These are phyloP conservation scores for Chloroclysta siterata DNA, from an alignment of 2,888 invertebrate species.

Conservation along the genomic window DNA sequence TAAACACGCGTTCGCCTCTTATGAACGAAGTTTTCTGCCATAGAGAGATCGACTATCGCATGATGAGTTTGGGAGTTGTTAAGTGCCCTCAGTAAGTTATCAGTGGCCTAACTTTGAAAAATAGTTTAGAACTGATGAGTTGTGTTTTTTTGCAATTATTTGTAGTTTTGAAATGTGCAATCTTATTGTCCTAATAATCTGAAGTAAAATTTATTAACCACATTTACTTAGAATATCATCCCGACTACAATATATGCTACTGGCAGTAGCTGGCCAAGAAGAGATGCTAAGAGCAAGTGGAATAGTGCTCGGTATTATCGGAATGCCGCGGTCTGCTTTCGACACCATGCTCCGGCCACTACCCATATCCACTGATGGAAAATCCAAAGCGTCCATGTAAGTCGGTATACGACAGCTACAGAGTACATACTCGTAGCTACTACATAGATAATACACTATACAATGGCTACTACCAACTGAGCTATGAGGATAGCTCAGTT, in stretches of 20 bases:
- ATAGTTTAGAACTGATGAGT: too few relatives aligned
- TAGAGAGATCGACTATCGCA: conserved; percentile 84
- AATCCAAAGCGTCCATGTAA: conserved; percentile 64
- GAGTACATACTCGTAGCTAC: too few relatives aligned
- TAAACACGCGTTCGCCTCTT: conserved; percentile 84
- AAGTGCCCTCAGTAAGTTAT: conserved; percentile 62
- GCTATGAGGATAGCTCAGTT: too few relatives aligned
- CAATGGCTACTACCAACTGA: too few relatives aligned
- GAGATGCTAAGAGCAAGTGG: conserved; percentile 71
- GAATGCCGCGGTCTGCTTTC: conserved; percentile 80
- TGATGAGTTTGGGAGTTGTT: conserved; percentile 83
- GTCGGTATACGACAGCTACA: conserved; percentile 27
- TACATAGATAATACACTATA: too few relatives aligned
- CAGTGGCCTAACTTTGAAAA: neutral
- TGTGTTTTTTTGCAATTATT: too few relatives aligned
- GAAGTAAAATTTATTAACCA: neutral
- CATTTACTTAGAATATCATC: conserved; percentile 52
- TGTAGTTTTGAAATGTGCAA: too few relatives aligned
- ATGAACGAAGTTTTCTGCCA: conserved; percentile 85
- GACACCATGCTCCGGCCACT: conserved; percentile 83
- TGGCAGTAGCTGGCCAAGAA: conserved; percentile 83
- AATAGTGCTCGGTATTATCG: conserved; percentile 86
- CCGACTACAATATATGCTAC: conserved; percentile 80
- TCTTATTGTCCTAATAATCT: too few relatives aligned
- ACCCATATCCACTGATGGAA: conserved; percentile 46